Conservation (phyloP, 2,888 invertebrate species). For the Mesorhabditis sp. region DNA sequence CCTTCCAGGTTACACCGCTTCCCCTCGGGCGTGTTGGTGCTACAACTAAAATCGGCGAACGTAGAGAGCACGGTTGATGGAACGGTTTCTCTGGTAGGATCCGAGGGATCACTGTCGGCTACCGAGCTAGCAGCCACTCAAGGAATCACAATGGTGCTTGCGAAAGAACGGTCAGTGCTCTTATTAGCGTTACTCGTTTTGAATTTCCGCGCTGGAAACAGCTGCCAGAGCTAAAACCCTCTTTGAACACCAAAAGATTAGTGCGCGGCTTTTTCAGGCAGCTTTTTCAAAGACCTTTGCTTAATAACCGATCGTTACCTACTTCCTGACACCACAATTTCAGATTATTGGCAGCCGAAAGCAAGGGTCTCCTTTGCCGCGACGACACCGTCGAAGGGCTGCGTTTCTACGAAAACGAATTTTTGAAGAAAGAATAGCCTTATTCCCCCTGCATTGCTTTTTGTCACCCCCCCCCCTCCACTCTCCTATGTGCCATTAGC, state of each 20-base stretch:
- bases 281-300: background rate
- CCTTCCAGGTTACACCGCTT: constrained; percentile 72
- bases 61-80: constrained; percentile 61
- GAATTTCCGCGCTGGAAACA: background rate
- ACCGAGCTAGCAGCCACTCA: constrained; percentile 77
- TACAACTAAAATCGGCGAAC: constrained; percentile 73
- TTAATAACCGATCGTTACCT: background rate
- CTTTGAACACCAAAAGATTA: too few relatives aligned
- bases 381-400: constrained; percentile 94
- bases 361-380: constrained; percentile 79
- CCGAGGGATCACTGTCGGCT: constrained; percentile 71
- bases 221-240: too few relatives aligned
- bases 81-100: constrained; percentile 59
- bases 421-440: constrained; percentile 59
- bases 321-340: background rate
- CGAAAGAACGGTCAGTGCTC: constrained; percentile 72
- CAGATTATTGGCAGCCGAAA: constrained; percentile 79
- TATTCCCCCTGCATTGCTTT: too few relatives aligned
- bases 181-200: background rate
- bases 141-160: constrained; percentile 81
- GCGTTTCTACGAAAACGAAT: constrained; percentile 85
- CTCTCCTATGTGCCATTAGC: too few relatives aligned
- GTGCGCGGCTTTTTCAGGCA: too few relatives aligned
- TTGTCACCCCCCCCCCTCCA: too few relatives aligned
- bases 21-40: constrained; percentile 89